Conservation (phyloP, 2,113 vertebrate species). For the Thunnus thynnus region DNA sequence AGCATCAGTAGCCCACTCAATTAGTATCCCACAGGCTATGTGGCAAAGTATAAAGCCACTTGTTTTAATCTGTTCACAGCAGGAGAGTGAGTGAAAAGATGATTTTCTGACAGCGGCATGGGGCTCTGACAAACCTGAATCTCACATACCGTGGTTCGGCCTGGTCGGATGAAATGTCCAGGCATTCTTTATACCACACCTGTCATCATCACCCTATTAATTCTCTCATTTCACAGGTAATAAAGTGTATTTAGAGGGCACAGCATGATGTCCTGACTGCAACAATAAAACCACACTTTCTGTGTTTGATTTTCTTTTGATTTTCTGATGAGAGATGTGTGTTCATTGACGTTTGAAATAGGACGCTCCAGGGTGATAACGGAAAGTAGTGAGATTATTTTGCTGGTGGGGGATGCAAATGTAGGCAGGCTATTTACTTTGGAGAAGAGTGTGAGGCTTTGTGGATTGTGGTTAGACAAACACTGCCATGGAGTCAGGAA, state of each 20-base stretch:
- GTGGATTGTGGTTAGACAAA: slow-evolving; percentile 24
- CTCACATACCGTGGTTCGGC: slow-evolving; percentile 31
- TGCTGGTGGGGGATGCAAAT: slow-evolving; percentile 34
- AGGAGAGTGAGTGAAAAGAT: slow-evolving; percentile 62
- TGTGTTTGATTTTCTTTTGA: slow-evolving; percentile 49
- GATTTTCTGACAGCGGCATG: slow-evolving; percentile 54
- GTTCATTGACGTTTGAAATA: slow-evolving; percentile 43
- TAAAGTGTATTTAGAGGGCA: slow-evolving; percentile 77
- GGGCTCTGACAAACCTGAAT: slow-evolving; percentile 52
- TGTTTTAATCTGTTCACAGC: slow-evolving; percentile 78
- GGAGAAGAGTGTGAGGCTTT: slow-evolving; percentile 4
- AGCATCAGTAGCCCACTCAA: slow-evolving; percentile 62
- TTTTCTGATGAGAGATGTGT: slow-evolving; percentile 62
- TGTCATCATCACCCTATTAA: slow-evolving; percentile 77
- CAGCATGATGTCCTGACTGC: slow-evolving; percentile 59
- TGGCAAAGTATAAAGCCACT: slow-evolving; percentile 65
- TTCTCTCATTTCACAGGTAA: slow-evolving; percentile 85
- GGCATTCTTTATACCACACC: slow-evolving; percentile 51
- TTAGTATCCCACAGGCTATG: slow-evolving; percentile 75
- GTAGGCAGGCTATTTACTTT: slow-evolving; percentile 24
- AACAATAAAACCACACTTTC: slow-evolving; percentile 67
- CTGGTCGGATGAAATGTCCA: slow-evolving; percentile 43
- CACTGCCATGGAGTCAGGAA: not conserved
- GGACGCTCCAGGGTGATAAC: slow-evolving; percentile 25
- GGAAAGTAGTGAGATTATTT: slow-evolving; percentile 47